phyloP scores from a whole-genome alignment of 2,888 invertebrate species.

The Ptychoptera contaminata region DNA sequence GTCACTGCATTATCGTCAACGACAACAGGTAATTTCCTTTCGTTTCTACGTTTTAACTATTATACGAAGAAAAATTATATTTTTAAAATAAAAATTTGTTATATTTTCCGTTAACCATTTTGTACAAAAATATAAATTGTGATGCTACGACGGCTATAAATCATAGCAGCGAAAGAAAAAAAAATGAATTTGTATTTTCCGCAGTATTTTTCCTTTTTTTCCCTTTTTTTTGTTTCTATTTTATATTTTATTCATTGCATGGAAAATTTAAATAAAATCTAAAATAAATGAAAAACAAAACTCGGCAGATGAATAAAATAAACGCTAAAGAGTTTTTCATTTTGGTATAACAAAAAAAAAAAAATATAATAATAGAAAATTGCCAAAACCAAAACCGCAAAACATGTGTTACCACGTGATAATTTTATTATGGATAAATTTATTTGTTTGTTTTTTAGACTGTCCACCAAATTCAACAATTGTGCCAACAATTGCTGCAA shows the following conservation, averaged over 20 bases:
- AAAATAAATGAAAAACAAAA: no score
- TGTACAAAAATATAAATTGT: no score
- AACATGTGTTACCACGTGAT: background rate
- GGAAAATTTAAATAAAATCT: no score
- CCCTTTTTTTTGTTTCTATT: background rate
- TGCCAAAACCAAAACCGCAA: background rate
- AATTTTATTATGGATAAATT: background rate
- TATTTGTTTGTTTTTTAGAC: conserved; percentile 26
- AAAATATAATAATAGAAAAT: background rate
- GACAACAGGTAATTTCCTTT: conserved; percentile 20
- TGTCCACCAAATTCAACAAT: conserved; percentile 51
- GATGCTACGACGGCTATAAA: background rate
- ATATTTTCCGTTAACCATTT: no score
- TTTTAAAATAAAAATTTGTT: no score
- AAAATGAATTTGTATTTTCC: background rate
- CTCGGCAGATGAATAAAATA: no score
- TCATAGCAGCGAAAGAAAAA: background rate
- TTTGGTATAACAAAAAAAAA: background rate
- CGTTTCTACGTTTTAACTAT: no score
- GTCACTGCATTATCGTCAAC: conserved; percentile 33
- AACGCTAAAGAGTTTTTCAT: no score
- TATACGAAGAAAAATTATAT: no score
- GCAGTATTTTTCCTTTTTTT: background rate
- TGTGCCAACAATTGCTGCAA: conserved; percentile 24
- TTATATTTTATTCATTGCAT: background rate